These are phyloP conservation scores for Ranitomeya variabilis DNA, from an alignment of 2,113 vertebrate genomes.

Conservation along the genomic window DNA sequence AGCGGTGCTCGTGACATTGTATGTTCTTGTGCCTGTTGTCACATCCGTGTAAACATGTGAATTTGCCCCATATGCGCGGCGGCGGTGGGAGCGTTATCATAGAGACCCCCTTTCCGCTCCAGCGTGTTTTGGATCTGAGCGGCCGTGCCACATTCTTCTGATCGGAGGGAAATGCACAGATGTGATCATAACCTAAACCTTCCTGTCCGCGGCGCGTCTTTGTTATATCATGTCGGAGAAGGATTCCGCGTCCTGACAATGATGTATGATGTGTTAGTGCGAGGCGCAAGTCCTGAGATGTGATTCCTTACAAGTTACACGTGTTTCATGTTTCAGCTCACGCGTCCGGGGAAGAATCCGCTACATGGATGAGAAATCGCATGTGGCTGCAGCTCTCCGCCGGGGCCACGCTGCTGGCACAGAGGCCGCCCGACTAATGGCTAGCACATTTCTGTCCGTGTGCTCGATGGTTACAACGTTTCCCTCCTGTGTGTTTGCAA, in stretches of 20 bases:
- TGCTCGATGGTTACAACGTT: background rate
- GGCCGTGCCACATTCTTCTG: background rate
- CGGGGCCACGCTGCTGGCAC: conserved; percentile 28
- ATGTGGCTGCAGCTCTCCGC: background rate
- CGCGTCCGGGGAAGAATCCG: background rate
- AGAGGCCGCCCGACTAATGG: background rate
- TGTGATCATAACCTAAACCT: conserved; percentile 52
- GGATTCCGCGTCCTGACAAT: conserved; percentile 38
- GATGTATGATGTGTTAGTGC: conserved; percentile 55
- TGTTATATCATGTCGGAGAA: conserved; percentile 40
- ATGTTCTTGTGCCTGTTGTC: background rate
- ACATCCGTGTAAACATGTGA: conserved; percentile 14
- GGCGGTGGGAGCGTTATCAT: conserved; percentile 5
- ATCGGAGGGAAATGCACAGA: conserved; percentile 10
- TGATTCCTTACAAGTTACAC: conserved; percentile 35
- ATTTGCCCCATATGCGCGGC: background rate
- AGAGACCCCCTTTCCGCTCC: background rate
- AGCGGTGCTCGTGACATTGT: conserved; percentile 28
- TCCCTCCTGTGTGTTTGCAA: conserved; percentile 18
- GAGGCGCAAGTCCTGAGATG: conserved; percentile 18
- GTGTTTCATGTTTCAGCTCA: conserved; percentile 33
- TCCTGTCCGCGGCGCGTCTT: conserved; percentile 12
- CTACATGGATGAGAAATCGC: conserved; percentile 41
- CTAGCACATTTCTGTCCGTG: conserved; percentile 21
- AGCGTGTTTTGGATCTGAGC: conserved; percentile 9